A percentile compares a stretch with the other conserved stretches of the same genome.
Conservation (phyloP, 2,113 vertebrate genomes). For the Microtus ochrogaster region DNA sequence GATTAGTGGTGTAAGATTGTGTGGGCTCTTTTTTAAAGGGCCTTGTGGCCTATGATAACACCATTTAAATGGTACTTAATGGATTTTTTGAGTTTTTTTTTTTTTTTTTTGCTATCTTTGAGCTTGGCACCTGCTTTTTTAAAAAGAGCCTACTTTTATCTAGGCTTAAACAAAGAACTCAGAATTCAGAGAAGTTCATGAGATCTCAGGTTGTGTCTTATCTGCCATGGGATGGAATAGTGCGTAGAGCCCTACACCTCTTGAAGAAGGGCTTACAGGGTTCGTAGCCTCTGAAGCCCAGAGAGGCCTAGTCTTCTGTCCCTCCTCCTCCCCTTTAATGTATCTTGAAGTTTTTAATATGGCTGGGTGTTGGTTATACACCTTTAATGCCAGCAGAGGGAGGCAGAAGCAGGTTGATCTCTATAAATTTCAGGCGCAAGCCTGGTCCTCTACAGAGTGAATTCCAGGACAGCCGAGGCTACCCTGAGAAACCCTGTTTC, state of each 20-base stretch:
- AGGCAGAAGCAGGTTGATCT: neutral
- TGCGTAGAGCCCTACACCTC: neutral
- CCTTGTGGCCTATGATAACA: neutral
- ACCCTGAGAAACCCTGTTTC: neutral
- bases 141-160: neutral
- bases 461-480: neutral
- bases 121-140: neutral
- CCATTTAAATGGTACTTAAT: neutral
- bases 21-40: constrained; percentile 9
- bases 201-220: neutral
- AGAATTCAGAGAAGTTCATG: neutral
- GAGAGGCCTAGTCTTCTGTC: neutral
- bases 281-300: neutral
- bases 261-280: neutral
- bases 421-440: neutral
- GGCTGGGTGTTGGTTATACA: neutral
- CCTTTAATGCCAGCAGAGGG: neutral
- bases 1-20: neutral
- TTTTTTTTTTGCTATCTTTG: neutral
- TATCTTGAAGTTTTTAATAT: neutral
- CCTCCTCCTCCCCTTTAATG: neutral
- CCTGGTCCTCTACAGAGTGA: neutral
- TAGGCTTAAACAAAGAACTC: neutral
- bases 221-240: neutral
- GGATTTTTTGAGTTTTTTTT: neutral